Evolutionary conservation across 2,797 vertebrate species (phyloP).

Genomic region (Tangara arthus): DNA sequence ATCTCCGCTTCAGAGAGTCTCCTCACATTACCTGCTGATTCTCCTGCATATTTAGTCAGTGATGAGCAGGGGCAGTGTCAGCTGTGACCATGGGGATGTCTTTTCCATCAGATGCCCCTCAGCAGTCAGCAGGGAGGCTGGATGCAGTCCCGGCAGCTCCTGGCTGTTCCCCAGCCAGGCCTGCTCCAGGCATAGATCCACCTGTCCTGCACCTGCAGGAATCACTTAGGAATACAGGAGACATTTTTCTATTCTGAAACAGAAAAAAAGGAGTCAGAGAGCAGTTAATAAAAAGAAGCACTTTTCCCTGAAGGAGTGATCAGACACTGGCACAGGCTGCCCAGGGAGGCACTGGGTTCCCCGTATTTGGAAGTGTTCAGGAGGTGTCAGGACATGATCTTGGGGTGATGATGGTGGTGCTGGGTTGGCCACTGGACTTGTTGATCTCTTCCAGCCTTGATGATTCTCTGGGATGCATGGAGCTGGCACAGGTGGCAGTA

Average conservation of each 20-base stretch:
- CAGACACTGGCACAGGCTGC: background rate
- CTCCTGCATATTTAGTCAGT: background rate
- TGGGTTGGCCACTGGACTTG: background rate
- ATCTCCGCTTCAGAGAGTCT: background rate
- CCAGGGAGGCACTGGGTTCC: background rate
- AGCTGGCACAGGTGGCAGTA: background rate
- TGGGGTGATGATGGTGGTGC: background rate
- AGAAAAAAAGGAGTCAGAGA: background rate
- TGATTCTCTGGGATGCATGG: background rate
- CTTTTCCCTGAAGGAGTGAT: background rate
- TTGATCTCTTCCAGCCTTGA: background rate
- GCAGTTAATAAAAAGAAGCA: background rate
- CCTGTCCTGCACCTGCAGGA: background rate
- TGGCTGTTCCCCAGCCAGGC: background rate
- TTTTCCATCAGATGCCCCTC: background rate
- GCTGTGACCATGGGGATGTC: background rate
- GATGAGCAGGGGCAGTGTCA: background rate
- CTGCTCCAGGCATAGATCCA: background rate
- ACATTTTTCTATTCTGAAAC: background rate
- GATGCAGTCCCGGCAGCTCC: accelerated
- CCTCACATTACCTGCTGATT: background rate
- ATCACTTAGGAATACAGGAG: background rate
- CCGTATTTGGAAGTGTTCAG: background rate
- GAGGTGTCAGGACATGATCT: background rate
- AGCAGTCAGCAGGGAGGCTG: background rate